Evolutionary conservation across 2,888 invertebrate species (phyloP).

Genomic region (Pterostichus niger): DNA sequence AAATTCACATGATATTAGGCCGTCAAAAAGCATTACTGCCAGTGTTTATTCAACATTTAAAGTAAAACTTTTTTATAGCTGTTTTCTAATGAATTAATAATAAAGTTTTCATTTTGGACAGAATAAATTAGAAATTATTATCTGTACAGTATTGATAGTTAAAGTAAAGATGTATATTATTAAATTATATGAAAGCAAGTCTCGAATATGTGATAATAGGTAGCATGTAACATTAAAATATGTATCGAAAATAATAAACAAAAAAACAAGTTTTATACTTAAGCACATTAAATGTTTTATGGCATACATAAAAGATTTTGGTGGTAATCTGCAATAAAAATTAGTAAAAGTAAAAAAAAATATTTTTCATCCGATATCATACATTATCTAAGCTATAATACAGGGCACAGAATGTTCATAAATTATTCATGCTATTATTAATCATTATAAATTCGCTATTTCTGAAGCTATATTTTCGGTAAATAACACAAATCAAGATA

Average conservation of each 20-base stretch:
- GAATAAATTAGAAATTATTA: not conserved
- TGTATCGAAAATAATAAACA: slow-evolving; percentile 1
- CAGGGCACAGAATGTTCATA: too few species aligned
- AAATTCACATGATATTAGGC: too few species aligned
- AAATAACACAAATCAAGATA: too few species aligned
- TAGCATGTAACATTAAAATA: slow-evolving; percentile 12
- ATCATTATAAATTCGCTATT: too few species aligned
- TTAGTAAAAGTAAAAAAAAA: not conserved
- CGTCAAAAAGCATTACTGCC: too few species aligned
- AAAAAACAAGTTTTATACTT: not conserved
- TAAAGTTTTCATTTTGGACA: too few species aligned
- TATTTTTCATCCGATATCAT: not conserved
- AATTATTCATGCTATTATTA: too few species aligned
- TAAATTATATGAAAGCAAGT: slow-evolving; percentile 24
- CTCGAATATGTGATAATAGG: slow-evolving; percentile 44
- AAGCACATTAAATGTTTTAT: slow-evolving; percentile 4
- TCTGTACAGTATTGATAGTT: slow-evolving; percentile 19
- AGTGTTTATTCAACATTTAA: too few species aligned
- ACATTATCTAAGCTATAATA: not conserved
- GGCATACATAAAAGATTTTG: not conserved
- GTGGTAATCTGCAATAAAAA: not conserved
- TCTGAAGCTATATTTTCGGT: too few species aligned
- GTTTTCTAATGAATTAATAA: too few species aligned
- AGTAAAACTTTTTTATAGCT: too few species aligned
- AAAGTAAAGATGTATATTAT: slow-evolving; percentile 8